Base-by-base conservation (phyloP, 2,797 vertebrate genomes). In the Propithecus perrieri region DNA sequence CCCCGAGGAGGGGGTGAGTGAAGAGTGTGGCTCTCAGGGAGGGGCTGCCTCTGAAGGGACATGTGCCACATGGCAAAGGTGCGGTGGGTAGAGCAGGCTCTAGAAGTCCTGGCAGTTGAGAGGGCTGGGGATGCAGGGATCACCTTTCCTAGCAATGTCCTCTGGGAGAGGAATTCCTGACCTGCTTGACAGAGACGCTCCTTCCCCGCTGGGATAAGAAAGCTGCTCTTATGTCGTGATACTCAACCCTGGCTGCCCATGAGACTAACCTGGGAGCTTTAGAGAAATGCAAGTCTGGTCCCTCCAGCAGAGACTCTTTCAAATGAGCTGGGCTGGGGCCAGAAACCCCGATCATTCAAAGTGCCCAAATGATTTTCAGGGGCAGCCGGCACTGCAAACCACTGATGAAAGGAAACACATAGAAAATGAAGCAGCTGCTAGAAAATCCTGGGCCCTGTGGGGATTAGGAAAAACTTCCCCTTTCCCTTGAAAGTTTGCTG, bases 191-290 rank as follows among this genome's bases (percentile, higher is more conserved):
- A n/a, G 85, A 48, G 28, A 14, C 13, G 10, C 4, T 61, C 38
- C 14, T 74, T 46, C 6, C 38, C 10, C 0, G 1, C 11, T 7
- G 48, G 18, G 24, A 12, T 57, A 48, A 80, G 50, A 63, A 28
- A 65, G 53, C 14, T 3, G 0, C n/a, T 41, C 30, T 53, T 28
- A 7, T 0, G 2, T 17, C 18, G 3, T 5, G 6, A 84, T 43
- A 7, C 28, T 4, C 63, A 72, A 43, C 30, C 9, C 55, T 5
- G 2, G 33, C 17, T 10, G 24, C n/a, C 48, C 5, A 1, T 8
- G 3, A 48, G 61, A 24, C 14, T 41, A 24, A 28, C 71, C 76
- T 50, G 28, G 38, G 57, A 22, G 12, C 7, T 48, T 67, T 43
- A 13, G 20, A 8, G 17, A 65, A 71, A 55, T 33, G 28, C 5